These are phyloP conservation scores for Salvelinus sp. DNA, from an alignment of 2,113 vertebrate species.

Conservation along the genomic window DNA sequence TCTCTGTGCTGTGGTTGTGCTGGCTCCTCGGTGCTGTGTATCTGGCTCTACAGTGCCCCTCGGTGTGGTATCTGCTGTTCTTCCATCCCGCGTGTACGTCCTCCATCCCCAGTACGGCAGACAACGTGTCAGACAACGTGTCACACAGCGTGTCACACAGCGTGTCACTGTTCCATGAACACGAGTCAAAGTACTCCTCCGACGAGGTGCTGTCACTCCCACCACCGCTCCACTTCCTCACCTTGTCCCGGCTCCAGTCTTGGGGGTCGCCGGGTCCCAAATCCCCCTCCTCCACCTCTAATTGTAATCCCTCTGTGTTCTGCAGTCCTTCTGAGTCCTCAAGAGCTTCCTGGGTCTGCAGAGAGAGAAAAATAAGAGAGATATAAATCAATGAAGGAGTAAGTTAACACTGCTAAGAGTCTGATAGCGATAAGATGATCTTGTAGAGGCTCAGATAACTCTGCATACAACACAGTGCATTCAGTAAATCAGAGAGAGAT, in stretches of 20 bases:
- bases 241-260: conserved; percentile 53
- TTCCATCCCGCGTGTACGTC: conserved; percentile 29
- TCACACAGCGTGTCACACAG: conserved; percentile 51
- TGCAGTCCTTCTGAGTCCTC: conserved; percentile 57
- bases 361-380: conserved; percentile 43
- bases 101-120: conserved; percentile 56
- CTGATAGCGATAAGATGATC: no score
- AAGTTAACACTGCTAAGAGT: neutral
- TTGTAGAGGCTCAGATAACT: neutral
- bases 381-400: neutral
- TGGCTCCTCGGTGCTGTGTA: conserved; percentile 8
- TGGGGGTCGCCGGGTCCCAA: conserved; percentile 51
- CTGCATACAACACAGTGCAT: neutral
- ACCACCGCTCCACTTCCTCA: neutral
- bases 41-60: conserved; percentile 60
- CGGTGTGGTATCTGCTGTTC: conserved; percentile 19
- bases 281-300: conserved; percentile 68
- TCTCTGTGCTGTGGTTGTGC: conserved; percentile 34
- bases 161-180: conserved; percentile 75
- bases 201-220: conserved; percentile 57
- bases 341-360: conserved; percentile 74
- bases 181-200: conserved; percentile 71
- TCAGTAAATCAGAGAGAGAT: conserved; percentile 1
- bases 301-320: conserved; percentile 53
- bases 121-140: conserved; percentile 58